Base-by-base conservation (phyloP, 2,888 invertebrate genomes). In the Empis stercorea region DNA sequence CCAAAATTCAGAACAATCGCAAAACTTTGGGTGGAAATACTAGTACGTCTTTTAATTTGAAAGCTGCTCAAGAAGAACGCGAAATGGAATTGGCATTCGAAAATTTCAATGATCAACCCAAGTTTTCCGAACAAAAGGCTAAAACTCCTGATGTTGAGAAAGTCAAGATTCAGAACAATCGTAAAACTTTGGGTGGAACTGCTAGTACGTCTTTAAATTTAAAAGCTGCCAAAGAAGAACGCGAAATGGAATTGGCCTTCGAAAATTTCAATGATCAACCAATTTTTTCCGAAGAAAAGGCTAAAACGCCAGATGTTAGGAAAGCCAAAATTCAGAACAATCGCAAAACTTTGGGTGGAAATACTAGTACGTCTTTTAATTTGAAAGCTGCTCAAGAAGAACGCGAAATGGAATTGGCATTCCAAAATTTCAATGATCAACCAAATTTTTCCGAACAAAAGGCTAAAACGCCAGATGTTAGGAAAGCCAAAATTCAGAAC, bases 341-440 rank as follows among this genome's bases (percentile, higher is more conserved):
- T n/a, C 17, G 47, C 10, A 47, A 36, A 34, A 49, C 49, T 1
- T 38, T 49, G 32, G 51, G 49, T 1, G 20, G 16, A 11, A 17
- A 40, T 10, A 34, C 39, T 0, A 37, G 37, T 30, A 27, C 15
- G 2, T 16, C 34, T n/a, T 14, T 50, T 1, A 48, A 50, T 37
- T 42, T 15, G 42, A 45, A 34, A 32, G 7, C 37, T 7, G 10
- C 47, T 45, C 50, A 50, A 45, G 44, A 43, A 20, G 10, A 30
- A 48, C 45, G 10, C 38, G 48, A 16, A 47, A 20, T 43, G 36
- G 46, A 16, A 40, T 30, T 16, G 43, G 36, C 48, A 1, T 53
- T 53, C 45, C 16, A 43, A 42, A 46, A 51, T 36, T 53, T 53
- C 10, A 48, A 49, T 43, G 2, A 46, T 50, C 10, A 43, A 43